These are phyloP conservation scores for Mythimna vitellina DNA, from an alignment of 2,888 invertebrate genomes.

Conservation along the genomic window DNA sequence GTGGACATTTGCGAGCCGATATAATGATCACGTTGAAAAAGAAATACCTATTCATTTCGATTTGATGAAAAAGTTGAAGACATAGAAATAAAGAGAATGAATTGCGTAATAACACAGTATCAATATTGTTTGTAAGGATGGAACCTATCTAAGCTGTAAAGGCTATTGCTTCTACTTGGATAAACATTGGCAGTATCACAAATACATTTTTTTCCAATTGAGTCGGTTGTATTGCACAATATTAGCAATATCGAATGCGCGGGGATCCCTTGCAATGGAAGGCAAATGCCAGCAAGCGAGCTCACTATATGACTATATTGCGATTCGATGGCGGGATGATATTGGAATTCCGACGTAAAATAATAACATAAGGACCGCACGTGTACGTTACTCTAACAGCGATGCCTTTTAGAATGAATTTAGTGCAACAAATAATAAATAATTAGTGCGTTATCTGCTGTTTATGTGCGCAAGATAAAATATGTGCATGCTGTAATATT, in stretches of 20 bases:
- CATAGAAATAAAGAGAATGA: slow-evolving; percentile 26
- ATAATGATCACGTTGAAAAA: slow-evolving; percentile 43
- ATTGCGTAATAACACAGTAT: slow-evolving; percentile 23
- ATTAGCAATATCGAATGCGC: slow-evolving; percentile 84
- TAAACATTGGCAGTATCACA: slow-evolving; percentile 62
- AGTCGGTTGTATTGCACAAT: slow-evolving; percentile 78
- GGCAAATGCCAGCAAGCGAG: slow-evolving; percentile 80
- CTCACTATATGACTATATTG: slow-evolving; percentile 81
- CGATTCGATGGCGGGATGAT: slow-evolving; percentile 79
- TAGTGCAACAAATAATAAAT: too few relatives aligned
- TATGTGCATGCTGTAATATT: too few relatives aligned
- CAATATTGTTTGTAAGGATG: slow-evolving; percentile 28
- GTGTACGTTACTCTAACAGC: too few relatives aligned
- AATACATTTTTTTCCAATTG: slow-evolving; percentile 68
- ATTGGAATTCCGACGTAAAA: slow-evolving; percentile 84
- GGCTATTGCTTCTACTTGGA: slow-evolving; percentile 48
- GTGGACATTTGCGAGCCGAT: slow-evolving; percentile 47
- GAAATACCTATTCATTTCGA: slow-evolving; percentile 37
- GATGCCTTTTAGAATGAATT: too few relatives aligned
- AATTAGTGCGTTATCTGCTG: too few relatives aligned
- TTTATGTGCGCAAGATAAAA: too few relatives aligned
- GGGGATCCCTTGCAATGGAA: slow-evolving; percentile 78
- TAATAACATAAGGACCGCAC: slow-evolving; percentile 72
- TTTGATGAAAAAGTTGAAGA: slow-evolving; percentile 23
- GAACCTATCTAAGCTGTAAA: slow-evolving; percentile 36